Evolutionary conservation across 2,797 vertebrate genomes (phyloP).

Genomic region (Phylloscopus collybita): DNA sequence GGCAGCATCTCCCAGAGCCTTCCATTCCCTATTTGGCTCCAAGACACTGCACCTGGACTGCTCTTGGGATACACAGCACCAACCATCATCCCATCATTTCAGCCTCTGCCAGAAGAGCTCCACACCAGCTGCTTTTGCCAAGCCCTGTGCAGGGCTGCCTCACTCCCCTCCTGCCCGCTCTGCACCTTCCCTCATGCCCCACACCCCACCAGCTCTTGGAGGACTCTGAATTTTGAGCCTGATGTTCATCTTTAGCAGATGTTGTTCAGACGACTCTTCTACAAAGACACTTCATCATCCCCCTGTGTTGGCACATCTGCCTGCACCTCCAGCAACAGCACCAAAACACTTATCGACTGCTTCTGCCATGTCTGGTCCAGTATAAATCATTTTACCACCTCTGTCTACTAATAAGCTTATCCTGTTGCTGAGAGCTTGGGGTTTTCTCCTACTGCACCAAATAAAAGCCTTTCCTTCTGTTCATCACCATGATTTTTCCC

Average conservation of each 20-base stretch:
- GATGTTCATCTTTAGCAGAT: background rate
- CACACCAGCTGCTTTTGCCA: background rate
- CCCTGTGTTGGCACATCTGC: background rate
- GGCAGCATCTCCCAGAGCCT: background rate
- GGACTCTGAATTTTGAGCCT: background rate
- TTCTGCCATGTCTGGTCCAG: slow-evolving; percentile 3
- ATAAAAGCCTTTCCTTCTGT: slow-evolving; percentile 43
- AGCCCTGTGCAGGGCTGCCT: background rate
- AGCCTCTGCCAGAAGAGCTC: background rate
- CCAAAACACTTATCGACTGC: background rate
- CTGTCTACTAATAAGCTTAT: background rate
- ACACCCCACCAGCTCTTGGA: background rate
- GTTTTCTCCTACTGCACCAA: background rate
- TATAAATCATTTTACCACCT: slow-evolving; percentile 50
- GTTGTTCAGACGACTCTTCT: background rate
- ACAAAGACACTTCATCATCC: background rate
- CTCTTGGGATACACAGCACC: background rate
- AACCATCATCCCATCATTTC: background rate
- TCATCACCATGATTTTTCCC: slow-evolving; percentile 8
- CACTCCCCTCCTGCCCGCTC: background rate
- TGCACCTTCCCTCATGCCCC: background rate
- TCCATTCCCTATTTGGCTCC: rapidly evolving
- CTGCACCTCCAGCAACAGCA: background rate
- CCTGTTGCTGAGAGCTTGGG: background rate
- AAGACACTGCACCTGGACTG: background rate